Evolutionary conservation across 2,797 vertebrate species (phyloP).

Genomic region (Pangasius larnaudii): DNA sequence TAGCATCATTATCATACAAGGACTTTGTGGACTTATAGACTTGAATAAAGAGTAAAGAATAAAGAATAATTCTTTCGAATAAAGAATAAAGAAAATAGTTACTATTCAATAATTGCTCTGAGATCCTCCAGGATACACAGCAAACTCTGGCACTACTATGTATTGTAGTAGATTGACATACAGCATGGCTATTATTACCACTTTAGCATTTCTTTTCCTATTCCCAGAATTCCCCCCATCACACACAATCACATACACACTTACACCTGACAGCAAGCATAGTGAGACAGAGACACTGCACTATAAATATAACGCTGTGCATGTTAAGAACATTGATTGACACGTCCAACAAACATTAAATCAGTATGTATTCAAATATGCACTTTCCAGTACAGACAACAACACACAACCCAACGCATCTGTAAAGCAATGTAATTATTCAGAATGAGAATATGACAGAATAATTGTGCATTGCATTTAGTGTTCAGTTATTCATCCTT

Average conservation of each 20-base stretch:
- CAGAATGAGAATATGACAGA: not conserved
- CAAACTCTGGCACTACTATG: not conserved
- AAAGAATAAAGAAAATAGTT: not conserved
- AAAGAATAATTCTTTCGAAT: too few relatives aligned
- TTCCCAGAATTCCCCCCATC: slow-evolving; percentile 6
- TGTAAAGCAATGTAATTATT: not conserved
- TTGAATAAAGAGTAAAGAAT: not conserved
- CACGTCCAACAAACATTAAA: not conserved
- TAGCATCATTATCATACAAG: not conserved
- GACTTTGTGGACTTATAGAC: not conserved
- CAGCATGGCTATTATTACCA: slow-evolving; percentile 30
- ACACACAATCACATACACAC: slow-evolving; percentile 20
- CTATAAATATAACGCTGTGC: slow-evolving; percentile 14
- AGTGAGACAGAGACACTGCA: slow-evolving; percentile 49
- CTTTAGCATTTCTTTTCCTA: slow-evolving; percentile 32
- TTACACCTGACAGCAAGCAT: slow-evolving; percentile 5
- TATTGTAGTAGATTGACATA: slow-evolving; percentile 18
- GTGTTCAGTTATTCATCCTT: not conserved
- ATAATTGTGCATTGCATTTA: not conserved
- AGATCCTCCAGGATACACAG: not conserved
- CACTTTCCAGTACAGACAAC: not conserved
- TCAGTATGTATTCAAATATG: not conserved
- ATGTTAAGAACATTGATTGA: slow-evolving; percentile 8
- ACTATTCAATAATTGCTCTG: not conserved
- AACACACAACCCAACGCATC: not conserved